phyloP scores from a whole-genome alignment of 2,888 invertebrate genomes.

The Acronicta alni region DNA sequence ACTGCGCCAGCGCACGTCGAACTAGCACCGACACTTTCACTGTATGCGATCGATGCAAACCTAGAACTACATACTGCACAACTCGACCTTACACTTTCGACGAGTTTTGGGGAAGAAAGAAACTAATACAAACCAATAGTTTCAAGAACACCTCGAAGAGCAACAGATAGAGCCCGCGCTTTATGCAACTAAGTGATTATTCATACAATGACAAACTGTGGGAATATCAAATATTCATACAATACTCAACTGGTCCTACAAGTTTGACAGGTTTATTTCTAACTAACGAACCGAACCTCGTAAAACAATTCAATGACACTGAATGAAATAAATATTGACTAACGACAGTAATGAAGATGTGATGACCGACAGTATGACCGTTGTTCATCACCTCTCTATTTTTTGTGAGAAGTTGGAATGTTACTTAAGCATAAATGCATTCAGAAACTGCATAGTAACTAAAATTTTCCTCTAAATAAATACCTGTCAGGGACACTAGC shows the following conservation, averaged over 20 bases:
- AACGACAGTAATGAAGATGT: constrained; percentile 25
- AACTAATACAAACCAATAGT: background rate
- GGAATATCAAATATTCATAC: constrained; percentile 57
- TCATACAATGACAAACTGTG: constrained; percentile 50
- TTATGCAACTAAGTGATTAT: constrained; percentile 47
- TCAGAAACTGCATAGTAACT: background rate
- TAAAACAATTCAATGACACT: constrained; percentile 39
- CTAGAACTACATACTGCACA: constrained; percentile 28
- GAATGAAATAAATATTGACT: constrained; percentile 22
- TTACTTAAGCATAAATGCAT: background rate
- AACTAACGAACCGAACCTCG: constrained; percentile 40
- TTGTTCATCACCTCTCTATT: background rate
- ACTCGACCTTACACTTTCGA: constrained; percentile 67
- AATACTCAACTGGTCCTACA: constrained; percentile 47
- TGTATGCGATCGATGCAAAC: constrained; percentile 62
- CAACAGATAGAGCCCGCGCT: constrained; percentile 7
- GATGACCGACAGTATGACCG: background rate
- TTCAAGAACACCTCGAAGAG: background rate
- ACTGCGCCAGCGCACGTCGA: constrained; percentile 52
- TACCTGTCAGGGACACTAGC: no score
- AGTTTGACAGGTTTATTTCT: constrained; percentile 45
- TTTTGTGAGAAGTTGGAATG: background rate
- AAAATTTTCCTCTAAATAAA: background rate
- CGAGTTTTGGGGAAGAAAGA: constrained; percentile 20
- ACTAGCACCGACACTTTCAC: constrained; percentile 80